Evolutionary conservation across 2,113 vertebrate genomes (phyloP).

Genomic region (Otis tarda): DNA sequence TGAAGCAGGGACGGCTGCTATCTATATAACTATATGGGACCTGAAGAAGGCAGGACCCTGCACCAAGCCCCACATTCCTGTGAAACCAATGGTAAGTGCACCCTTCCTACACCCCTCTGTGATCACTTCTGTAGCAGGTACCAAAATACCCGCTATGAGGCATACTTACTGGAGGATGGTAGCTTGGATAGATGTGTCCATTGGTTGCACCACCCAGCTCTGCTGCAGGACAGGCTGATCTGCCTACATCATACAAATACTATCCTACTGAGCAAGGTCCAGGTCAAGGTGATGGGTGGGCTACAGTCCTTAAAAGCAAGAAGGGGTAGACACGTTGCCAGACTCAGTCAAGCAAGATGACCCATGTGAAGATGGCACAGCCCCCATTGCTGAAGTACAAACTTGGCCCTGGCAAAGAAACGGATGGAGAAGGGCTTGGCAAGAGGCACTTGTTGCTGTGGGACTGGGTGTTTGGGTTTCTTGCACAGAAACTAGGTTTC

Average conservation of each 20-base stretch:
- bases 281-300: accelerated
- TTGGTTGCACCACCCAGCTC: background rate
- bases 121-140: background rate
- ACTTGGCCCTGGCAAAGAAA: background rate
- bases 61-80: background rate
- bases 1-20: background rate
- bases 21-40: background rate
- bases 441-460: background rate
- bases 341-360: background rate
- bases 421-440: background rate
- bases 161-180: accelerated
- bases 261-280: background rate
- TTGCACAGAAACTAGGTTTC: background rate
- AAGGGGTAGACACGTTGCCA: background rate
- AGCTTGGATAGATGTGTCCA: background rate
- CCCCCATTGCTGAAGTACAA: background rate
- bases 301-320: background rate
- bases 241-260: accelerated
- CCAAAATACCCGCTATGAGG: background rate
- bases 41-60: background rate
- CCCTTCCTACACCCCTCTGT: background rate
- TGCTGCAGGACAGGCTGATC: background rate
- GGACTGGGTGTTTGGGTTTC: background rate
- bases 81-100: background rate
- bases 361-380: background rate